Percentiles rank a stretch among this genome's conserved stretches.
These are phyloP conservation scores for Blastomussa wellsi DNA, from an alignment of 92 coral and sea anemone species.

Conservation along the genomic window DNA sequence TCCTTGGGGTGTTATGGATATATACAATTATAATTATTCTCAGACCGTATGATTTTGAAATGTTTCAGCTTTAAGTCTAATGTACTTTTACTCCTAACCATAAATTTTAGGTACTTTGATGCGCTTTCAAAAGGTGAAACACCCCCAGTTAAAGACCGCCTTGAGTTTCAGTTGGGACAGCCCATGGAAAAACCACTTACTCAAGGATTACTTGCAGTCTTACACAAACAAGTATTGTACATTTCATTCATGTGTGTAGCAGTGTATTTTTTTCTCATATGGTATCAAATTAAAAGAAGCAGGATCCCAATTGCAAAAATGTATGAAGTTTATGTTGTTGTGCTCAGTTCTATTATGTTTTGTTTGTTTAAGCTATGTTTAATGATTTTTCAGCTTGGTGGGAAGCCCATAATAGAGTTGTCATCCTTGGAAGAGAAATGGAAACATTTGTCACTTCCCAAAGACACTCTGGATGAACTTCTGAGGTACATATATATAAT, in stretches of 20 bases:
- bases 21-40: no score
- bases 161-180: conserved; percentile 87
- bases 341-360: background rate
- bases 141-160: conserved; percentile 93
- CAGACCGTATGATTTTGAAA: no score
- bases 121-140: conserved; percentile 92
- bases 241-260: no score
- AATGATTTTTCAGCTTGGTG: conserved; percentile 69
- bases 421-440: conserved; percentile 94
- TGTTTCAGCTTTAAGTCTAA: background rate
- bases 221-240: conserved; percentile 99
- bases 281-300: no score
- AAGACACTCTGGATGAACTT: conserved; percentile 80
- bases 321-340: background rate
- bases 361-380: background rate
- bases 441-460: conserved; percentile 89
- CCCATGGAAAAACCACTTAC: conserved; percentile 91
- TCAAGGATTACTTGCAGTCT: conserved; percentile 85
- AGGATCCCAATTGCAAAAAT: no score
- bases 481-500: conserved; percentile 81
- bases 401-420: conserved; percentile 86
- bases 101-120: conserved; percentile 80
- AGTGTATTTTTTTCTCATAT: no score
- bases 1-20: no score
- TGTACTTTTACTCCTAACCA: background rate